Evolutionary conservation across 2,113 vertebrate genomes (phyloP).

Genomic region (Cottus gobio): DNA sequence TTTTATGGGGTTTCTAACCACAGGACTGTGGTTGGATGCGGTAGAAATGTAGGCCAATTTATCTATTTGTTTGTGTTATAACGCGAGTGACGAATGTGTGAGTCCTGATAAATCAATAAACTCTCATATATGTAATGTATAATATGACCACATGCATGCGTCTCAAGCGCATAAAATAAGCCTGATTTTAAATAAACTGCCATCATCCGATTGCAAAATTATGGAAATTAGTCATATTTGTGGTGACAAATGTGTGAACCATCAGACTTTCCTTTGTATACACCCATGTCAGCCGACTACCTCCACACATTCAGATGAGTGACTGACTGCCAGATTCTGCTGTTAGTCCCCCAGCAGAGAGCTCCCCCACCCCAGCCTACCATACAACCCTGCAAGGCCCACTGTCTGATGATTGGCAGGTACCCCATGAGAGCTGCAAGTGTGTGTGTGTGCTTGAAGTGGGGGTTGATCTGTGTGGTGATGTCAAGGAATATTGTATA

Average conservation of each 20-base stretch:
- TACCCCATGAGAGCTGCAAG: constrained; percentile 60
- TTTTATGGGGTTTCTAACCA: neutral
- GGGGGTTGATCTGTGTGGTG: constrained; percentile 24
- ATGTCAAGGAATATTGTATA: constrained; percentile 38
- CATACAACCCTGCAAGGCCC: constrained; percentile 53
- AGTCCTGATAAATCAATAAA: neutral
- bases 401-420: constrained; percentile 68
- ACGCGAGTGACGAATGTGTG: neutral
- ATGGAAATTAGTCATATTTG: neutral
- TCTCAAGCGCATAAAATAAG: neutral
- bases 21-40: neutral
- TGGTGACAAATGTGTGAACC: neutral
- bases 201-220: neutral
- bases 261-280: neutral
- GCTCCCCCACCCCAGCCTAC: constrained; percentile 6
- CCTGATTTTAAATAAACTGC: neutral
- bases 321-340: constrained; percentile 13
- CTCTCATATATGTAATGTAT: neutral
- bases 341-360: constrained; percentile 45
- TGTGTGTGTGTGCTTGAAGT: constrained; percentile 12
- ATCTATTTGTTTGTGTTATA: neutral
- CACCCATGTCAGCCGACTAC: neutral
- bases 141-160: neutral
- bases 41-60: neutral
- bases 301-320: neutral